Percentiles rank a stretch among this genome's conserved stretches.
phyloP scores from a whole-genome alignment of 1,140 invertebrate species.

The Drosophila mauritiana region DNA sequence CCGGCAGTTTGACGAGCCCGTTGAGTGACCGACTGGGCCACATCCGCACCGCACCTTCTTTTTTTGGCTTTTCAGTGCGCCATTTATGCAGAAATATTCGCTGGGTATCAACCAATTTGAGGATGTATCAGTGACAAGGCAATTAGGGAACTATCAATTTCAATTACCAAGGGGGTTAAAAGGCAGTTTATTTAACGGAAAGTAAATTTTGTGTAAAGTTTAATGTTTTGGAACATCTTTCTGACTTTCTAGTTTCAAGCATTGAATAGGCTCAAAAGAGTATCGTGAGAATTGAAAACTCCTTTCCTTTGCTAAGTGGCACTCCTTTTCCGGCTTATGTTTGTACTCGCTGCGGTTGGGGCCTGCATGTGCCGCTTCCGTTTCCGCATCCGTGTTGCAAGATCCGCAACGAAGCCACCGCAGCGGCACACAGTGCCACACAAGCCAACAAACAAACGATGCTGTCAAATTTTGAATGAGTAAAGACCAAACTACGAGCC shows the following conservation, averaged over 20 bases:
- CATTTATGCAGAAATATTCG: slow-evolving; percentile 57
- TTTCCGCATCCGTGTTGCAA: slow-evolving; percentile 62
- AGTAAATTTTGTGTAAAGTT: neutral
- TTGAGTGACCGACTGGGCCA: slow-evolving; percentile 49
- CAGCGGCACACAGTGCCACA: slow-evolving; percentile 26
- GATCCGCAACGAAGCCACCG: slow-evolving; percentile 50
- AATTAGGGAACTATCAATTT: slow-evolving; percentile 37
- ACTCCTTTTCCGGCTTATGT: slow-evolving; percentile 39
- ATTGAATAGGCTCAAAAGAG: neutral
- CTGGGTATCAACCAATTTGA: slow-evolving; percentile 28
- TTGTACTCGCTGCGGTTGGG: slow-evolving; percentile 59
- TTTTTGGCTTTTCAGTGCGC: slow-evolving; percentile 49
- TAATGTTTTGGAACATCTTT: neutral
- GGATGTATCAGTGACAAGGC: slow-evolving; percentile 35
- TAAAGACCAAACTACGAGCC: slow-evolving; percentile 79
- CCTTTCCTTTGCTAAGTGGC: neutral
- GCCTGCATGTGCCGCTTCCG: slow-evolving; percentile 78
- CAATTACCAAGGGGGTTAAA: slow-evolving; percentile 10
- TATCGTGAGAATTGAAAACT: neutral
- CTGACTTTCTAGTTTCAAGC: too few species aligned
- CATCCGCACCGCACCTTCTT: slow-evolving; percentile 4
- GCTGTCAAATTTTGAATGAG: slow-evolving; percentile 83
- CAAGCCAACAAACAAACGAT: slow-evolving; percentile 57
- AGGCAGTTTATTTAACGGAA: neutral
- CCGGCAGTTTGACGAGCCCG: slow-evolving; percentile 70